Conservation (phyloP, 2,888 invertebrate species). For the Clunio marinus region DNA sequence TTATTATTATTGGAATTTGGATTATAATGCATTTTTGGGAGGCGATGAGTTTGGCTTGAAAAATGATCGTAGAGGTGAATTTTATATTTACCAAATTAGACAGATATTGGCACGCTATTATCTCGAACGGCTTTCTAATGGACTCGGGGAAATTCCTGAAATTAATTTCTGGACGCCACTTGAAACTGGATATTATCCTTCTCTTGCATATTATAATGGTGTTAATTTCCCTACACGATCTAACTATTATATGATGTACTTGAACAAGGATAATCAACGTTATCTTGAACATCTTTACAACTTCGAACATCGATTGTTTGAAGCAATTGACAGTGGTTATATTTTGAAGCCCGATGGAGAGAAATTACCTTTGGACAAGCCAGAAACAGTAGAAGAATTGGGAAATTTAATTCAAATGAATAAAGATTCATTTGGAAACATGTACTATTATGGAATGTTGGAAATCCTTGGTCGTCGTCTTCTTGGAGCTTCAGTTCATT, state of each 20-base stretch:
- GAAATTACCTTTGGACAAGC: slow-evolving; percentile 48
- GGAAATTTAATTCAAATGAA: slow-evolving; percentile 58
- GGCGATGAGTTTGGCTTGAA: slow-evolving; percentile 49
- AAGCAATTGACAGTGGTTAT: slow-evolving; percentile 59
- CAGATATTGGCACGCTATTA: slow-evolving; percentile 54
- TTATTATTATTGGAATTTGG: slow-evolving; percentile 64
- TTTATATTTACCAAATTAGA: slow-evolving; percentile 53
- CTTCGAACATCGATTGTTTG: slow-evolving; percentile 57
- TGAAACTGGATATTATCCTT: slow-evolving; percentile 60
- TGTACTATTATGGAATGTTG: slow-evolving; percentile 55
- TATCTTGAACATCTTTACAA: slow-evolving; percentile 51
- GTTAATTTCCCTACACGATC: slow-evolving; percentile 63
- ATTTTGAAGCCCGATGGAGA: slow-evolving; percentile 49
- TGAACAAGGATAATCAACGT: slow-evolving; percentile 45
- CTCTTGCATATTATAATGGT: slow-evolving; percentile 62
- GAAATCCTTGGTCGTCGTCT: slow-evolving; percentile 54
- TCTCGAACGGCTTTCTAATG: slow-evolving; percentile 62
- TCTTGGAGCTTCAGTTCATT: slow-evolving; percentile 52
- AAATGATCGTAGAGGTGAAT: slow-evolving; percentile 51
- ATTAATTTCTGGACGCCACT: slow-evolving; percentile 58
- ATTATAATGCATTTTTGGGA: slow-evolving; percentile 67
- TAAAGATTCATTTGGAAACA: slow-evolving; percentile 53
- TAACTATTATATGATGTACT: slow-evolving; percentile 54
- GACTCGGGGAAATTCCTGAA: slow-evolving; percentile 61
- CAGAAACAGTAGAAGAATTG: slow-evolving; percentile 51